Base-by-base conservation (phyloP, 2,888 invertebrate genomes). In the Ornithoptera alexandrae region DNA sequence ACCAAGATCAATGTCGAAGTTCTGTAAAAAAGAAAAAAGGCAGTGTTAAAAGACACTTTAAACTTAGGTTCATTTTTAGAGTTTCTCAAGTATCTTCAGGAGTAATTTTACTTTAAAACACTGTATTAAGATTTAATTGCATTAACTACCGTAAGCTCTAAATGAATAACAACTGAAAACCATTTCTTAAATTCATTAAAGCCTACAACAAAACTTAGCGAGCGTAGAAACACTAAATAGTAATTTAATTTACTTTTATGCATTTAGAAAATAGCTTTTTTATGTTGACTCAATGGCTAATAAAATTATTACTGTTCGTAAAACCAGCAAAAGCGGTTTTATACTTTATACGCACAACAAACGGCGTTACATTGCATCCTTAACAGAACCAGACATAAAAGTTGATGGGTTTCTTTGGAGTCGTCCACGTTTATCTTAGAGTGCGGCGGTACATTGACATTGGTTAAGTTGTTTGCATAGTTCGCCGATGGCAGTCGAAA, bases 1-100 rank as follows among this genome's bases (percentile, higher is more conserved):
- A 85, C 69, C 75, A 91, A 79, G 72, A 92, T 77, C 60, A 79
- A 71, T 65, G 84, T 75, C 59, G 81, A 74, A 76, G 78, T 75
- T 75, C 93, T 93, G 92, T 20, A 77, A 77, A 62, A 73, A 62
- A 66, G 66, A 62, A 71, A n/a, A 30, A 68, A 70, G 39, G 22
- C 20, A 18, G 46, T 60, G n/a, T 53, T 53, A 53, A n/a, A n/a
- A 50, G 50, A 4, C 53, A n/a, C n/a, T n/a, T n/a, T n/a, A 8
- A 5, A n/a, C 5, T 53, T n/a, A 5, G n/a, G 7, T 18, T 46
- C 15, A 46, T 39, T 10, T 39, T 39, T 39, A 39, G 8, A 39
- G 30, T 30, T 46, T 15, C 12, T 46, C 15, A 46, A 15, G 46
- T 46, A 46, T 15, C 46, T 46, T 46, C 15, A 15, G 15, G 15